These are phyloP conservation scores for Plusia festucae DNA, from an alignment of 2,888 invertebrate species.

Conservation along the genomic window DNA sequence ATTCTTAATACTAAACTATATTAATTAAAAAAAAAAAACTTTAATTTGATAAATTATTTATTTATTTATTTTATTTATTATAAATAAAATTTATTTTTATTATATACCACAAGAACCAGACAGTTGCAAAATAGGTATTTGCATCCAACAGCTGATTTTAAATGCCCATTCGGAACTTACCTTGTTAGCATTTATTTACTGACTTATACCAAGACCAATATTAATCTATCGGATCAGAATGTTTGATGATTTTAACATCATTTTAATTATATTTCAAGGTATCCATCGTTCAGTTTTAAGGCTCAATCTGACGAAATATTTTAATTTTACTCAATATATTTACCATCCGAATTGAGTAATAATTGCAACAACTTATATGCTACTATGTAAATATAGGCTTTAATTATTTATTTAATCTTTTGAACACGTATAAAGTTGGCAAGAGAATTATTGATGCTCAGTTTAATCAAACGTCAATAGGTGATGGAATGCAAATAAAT, in stretches of 20 bases:
- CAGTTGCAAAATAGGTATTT: too few species aligned
- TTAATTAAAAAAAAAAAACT: too few species aligned
- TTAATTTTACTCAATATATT: background rate
- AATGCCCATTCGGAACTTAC: too few species aligned
- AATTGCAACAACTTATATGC: background rate
- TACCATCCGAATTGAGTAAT: background rate
- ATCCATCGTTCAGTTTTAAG: background rate
- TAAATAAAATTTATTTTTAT: too few species aligned
- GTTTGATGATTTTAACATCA: background rate
- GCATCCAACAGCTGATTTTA: too few species aligned
- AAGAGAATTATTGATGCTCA: background rate
- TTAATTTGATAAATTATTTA: too few species aligned
- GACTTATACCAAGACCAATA: background rate
- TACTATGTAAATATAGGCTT: background rate
- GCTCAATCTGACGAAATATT: conserved; percentile 1
- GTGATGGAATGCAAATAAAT: conserved; percentile 1
- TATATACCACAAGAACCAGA: too few species aligned
- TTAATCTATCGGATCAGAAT: background rate
- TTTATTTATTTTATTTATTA: too few species aligned
- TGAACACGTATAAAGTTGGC: background rate
- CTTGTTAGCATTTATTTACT: too few species aligned
- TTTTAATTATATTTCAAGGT: background rate
- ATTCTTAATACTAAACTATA: too few species aligned
- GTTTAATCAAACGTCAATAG: background rate
- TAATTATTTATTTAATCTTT: background rate